Base-by-base conservation (phyloP, 2,797 vertebrate genomes). In the Aulostomus chinensis region DNA sequence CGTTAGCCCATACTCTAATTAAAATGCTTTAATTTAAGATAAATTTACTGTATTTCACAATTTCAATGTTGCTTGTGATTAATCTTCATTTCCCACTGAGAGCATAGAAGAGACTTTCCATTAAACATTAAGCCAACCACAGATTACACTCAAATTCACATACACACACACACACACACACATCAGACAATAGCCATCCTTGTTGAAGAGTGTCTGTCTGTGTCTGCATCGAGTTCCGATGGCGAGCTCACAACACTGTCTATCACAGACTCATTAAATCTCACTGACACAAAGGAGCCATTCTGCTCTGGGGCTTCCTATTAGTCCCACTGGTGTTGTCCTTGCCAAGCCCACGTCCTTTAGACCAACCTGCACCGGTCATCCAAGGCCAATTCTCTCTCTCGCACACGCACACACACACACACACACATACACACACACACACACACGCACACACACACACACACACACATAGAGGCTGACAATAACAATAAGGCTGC, bases 261-360 rank as follows among this genome's bases (percentile, higher is more conserved):
- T 7, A 78, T 75, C 61, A 49, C 53, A 72, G 52, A 55, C 85
- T 89, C 88, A 89, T 88, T 90, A 89, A 85, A 84, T 72, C 63
- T 59, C 59, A 15, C 11, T 16, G 56, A 72, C 68, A 90, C 88
- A 90, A 90, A 82, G 80, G 74, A 74, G 36, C 58, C 72, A 79
- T 88, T 90, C 81, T 86, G 65, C 59, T 82, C 52, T 22, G 2
- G 34, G 57, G 70, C 54, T 16, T 45, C 61, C 55, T 39, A 71
- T 83, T 73, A 79, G 67, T 65, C 60, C 40, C 3, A 38, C 33
- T 54, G 45, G 37, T 21, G 49, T 32, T 68, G 33, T 76, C 68
- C 40, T 60, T 22, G 20, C 34, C 46, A 46, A 60, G 36, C 49
- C 52, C 15, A 55, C 33, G 15, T 53, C 61, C 50, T 31, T 56